Evolutionary conservation across 2,797 vertebrate species (phyloP).

Genomic region (Cossypha heuglini): DNA sequence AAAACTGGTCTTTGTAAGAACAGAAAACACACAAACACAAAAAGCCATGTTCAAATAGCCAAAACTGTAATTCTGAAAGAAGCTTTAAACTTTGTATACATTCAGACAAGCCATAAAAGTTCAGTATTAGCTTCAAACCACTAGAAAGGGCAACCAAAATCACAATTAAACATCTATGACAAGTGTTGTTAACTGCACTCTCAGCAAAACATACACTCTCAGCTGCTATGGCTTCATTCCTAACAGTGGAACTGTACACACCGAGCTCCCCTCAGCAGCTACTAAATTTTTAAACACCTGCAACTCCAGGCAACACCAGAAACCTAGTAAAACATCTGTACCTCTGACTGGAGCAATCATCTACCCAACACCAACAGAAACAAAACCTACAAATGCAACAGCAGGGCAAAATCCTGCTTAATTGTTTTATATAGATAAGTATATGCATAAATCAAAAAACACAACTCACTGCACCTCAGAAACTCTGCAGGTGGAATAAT

Average conservation of each 20-base stretch:
- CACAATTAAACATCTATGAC: not conserved
- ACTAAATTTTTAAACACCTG: not conserved
- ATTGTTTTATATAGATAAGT: not conserved
- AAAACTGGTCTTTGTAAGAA: not conserved
- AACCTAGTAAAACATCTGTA: not conserved
- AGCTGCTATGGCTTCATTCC: not conserved
- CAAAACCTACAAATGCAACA: not conserved
- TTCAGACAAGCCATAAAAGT: not conserved
- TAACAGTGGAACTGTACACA: not conserved
- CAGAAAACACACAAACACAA: not conserved
- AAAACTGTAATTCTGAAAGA: not conserved
- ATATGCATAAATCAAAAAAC: not conserved
- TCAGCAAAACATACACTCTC: not conserved
- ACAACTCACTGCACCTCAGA: not conserved
- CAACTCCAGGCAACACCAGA: not conserved
- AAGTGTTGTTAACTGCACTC: not conserved
- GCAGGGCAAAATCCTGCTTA: not conserved
- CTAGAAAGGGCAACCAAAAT: not conserved
- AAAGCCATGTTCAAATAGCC: not conserved
- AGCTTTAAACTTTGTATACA: not conserved
- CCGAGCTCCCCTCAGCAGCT: not conserved
- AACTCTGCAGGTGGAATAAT: not conserved
- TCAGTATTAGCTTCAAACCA: not conserved
- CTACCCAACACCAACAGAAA: not conserved
- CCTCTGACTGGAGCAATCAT: not conserved